A percentile compares a stretch with the other conserved stretches of the same genome.
phyloP scores from a whole-genome alignment of 2,113 vertebrate genomes.

The Chauna torquata region DNA sequence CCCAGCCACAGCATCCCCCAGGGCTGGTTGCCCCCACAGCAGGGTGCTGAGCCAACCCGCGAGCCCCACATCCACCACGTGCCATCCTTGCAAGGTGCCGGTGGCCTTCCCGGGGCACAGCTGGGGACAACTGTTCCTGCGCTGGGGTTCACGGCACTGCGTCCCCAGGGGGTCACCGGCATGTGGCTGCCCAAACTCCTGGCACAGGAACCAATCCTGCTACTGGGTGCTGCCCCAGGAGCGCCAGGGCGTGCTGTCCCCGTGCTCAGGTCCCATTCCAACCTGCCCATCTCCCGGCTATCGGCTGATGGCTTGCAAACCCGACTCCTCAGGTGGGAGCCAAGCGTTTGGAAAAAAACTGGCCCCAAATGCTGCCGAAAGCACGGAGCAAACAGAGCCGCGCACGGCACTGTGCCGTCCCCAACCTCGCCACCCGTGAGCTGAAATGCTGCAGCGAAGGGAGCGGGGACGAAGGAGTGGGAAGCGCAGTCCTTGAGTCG shows the following conservation, averaged over 20 bases:
- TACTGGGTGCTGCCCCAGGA: rapidly evolving
- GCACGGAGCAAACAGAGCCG: background rate
- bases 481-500: rapidly evolving
- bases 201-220: rapidly evolving
- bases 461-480: background rate
- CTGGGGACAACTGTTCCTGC: background rate
- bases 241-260: rapidly evolving
- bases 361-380: rapidly evolving
- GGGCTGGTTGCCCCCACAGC: no score
- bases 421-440: rapidly evolving
- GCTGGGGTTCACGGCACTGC: no score
- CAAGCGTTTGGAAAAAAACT: background rate
- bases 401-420: rapidly evolving
- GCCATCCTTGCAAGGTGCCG: rapidly evolving
- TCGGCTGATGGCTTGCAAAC: rapidly evolving
- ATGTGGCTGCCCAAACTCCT: background rate
- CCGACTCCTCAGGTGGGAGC: background rate
- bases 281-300: background rate
- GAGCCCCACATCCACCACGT: background rate
- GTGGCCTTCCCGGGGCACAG: rapidly evolving
- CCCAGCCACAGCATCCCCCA: background rate
- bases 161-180: rapidly evolving
- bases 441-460: background rate
- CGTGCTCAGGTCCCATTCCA: rapidly evolving
- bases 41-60: background rate